A percentile compares a stretch with the other conserved stretches of the same genome.
phyloP scores from a whole-genome alignment of 2,113 vertebrate genomes.

The Bungarus multicinctus region DNA sequence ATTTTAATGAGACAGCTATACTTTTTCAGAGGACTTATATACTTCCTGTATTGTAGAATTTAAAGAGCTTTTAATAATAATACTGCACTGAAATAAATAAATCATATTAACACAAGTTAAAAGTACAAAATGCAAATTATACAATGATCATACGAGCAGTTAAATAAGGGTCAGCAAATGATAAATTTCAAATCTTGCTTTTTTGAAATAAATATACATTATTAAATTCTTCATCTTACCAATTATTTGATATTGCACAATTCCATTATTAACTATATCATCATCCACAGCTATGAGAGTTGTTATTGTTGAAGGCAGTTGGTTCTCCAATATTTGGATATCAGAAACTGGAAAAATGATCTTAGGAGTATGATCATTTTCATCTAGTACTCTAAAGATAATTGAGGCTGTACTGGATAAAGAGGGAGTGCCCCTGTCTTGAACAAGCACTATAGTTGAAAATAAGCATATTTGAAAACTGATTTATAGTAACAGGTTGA shows the following conservation, averaged over 20 bases:
- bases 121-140: not conserved
- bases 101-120: not conserved
- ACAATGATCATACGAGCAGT: not conserved
- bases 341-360: conserved; percentile 72
- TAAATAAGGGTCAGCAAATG: not conserved
- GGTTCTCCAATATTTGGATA: conserved; percentile 87
- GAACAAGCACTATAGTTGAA: conserved; percentile 77
- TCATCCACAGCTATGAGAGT: conserved; percentile 74
- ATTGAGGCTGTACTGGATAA: conserved; percentile 76
- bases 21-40: not conserved
- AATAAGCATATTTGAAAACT: conserved; percentile 27
- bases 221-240: conserved; percentile 66
- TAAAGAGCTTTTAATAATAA: not conserved
- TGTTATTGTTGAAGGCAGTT: conserved; percentile 73
- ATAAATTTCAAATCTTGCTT: not conserved
- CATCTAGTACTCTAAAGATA: conserved; percentile 81
- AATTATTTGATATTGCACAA: conserved; percentile 76
- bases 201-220: not conserved
- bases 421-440: conserved; percentile 70
- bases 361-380: conserved; percentile 83
- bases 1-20: not conserved
- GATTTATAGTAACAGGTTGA: not conserved
- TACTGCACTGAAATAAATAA: not conserved
- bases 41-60: not conserved
- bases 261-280: conserved; percentile 80